Conservation (phyloP, 2,113 vertebrate species). For the Probosciger aterrimus region DNA sequence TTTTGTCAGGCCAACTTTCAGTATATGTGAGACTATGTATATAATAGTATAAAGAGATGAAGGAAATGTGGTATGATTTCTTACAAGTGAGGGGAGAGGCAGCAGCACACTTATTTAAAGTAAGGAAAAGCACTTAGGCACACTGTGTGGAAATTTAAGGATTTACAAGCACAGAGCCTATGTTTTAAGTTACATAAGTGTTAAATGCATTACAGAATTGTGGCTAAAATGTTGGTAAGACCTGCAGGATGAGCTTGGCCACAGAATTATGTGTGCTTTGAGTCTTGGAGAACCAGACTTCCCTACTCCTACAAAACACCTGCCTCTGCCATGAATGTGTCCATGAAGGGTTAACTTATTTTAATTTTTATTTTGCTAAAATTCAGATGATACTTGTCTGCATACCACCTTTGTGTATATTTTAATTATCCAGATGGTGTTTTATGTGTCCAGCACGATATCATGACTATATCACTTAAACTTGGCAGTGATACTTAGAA, state of each 20-base stretch:
- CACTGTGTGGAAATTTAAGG: background rate
- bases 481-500: constrained; percentile 18
- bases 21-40: background rate
- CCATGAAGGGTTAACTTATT: background rate
- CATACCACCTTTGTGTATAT: background rate
- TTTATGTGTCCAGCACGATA: background rate
- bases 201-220: background rate
- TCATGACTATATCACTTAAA: constrained; percentile 41
- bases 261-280: background rate
- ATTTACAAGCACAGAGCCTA: background rate
- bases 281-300: background rate
- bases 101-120: background rate
- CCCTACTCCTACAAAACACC: background rate
- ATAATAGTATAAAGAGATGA: background rate
- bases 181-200: background rate
- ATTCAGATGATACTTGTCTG: background rate
- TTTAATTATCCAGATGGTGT: constrained; percentile 41
- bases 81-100: background rate
- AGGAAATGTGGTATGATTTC: background rate
- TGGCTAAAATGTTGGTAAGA: background rate
- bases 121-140: background rate
- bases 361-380: background rate
- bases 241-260: background rate
- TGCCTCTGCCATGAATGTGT: background rate
- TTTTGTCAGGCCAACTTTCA: background rate